Conservation (phyloP, 1,140 invertebrate species). For the Cotesia typhae region DNA sequence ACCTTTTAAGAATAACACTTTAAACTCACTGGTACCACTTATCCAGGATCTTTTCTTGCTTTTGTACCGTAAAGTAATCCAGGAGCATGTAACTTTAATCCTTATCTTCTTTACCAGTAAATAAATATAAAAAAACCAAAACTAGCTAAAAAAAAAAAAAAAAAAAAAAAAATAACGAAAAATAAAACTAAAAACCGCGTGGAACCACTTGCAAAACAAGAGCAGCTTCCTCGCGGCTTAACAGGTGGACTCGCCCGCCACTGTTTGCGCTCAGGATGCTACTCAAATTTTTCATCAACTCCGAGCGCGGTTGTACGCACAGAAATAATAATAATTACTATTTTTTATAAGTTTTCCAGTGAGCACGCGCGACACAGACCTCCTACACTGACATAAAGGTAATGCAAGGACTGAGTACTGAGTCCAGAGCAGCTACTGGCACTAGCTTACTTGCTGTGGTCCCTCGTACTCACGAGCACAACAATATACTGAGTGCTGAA, state of each 20-base stretch:
- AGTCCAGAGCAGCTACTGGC: too few species aligned
- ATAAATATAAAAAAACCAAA: not conserved
- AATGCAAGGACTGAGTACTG: too few species aligned
- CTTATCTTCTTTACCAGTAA: too few species aligned
- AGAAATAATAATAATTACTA: conserved; percentile 14
- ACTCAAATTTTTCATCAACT: conserved; percentile 29
- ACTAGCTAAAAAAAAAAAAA: not conserved
- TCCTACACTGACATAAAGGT: too few species aligned
- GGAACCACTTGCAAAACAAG: too few species aligned
- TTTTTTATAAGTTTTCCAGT: not conserved
- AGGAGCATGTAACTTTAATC: too few species aligned
- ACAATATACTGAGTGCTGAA: too few species aligned
- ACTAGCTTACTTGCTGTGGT: too few species aligned
- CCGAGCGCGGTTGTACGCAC: conserved; percentile 24
- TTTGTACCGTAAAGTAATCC: too few species aligned
- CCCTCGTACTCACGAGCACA: too few species aligned
- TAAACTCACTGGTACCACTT: not conserved
- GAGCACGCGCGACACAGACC: conserved; percentile 1
- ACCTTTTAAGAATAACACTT: too few species aligned
- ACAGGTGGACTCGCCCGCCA: conserved; percentile 37
- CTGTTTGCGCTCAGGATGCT: conserved; percentile 35
- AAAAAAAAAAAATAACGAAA: not conserved
- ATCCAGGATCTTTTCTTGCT: not conserved
- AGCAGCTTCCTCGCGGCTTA: conserved; percentile 16
- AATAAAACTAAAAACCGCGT: not conserved